phyloP scores from a whole-genome alignment of 1,140 invertebrate species.

The Venturia canescens region DNA sequence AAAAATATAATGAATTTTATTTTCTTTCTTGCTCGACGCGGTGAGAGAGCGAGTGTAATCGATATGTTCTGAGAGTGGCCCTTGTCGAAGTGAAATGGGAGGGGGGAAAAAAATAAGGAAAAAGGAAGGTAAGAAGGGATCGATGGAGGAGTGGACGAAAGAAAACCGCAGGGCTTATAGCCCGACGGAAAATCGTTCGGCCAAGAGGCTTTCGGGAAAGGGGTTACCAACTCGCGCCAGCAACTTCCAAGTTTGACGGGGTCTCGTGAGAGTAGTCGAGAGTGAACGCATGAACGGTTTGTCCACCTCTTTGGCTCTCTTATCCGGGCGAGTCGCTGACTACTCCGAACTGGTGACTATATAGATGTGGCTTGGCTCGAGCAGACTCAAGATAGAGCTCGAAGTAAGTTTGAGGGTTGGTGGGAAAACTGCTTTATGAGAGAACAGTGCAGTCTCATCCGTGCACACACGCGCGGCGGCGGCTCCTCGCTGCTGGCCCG shows the following conservation, averaged over 20 bases:
- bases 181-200: slow-evolving; percentile 10
- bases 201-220: not conserved
- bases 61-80: slow-evolving; percentile 55
- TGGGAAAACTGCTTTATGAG: slow-evolving; percentile 17
- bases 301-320: slow-evolving; percentile 12
- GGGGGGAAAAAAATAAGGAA: not conserved
- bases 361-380: not conserved
- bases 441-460: not conserved
- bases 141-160: slow-evolving; percentile 5
- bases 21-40: slow-evolving; percentile 21
- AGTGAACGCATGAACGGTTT: slow-evolving; percentile 28
- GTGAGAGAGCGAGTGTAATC: slow-evolving; percentile 48
- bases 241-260: slow-evolving; percentile 21
- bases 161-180: not conserved
- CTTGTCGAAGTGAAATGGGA: not conserved
- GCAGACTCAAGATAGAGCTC: not conserved
- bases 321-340: slow-evolving; percentile 11
- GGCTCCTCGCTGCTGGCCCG: not conserved
- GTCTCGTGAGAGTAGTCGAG: slow-evolving; percentile 3
- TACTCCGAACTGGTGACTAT: slow-evolving; percentile 16
- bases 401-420: slow-evolving; percentile 33
- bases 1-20: slow-evolving; percentile 76
- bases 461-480: slow-evolving; percentile 5
- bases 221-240: not conserved
- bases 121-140: not conserved